Evolutionary conservation across 2,113 vertebrate species (phyloP), one percentile per base, ranked within the genome.

Genomic region (Romanogobio albipinnatus): DNA sequence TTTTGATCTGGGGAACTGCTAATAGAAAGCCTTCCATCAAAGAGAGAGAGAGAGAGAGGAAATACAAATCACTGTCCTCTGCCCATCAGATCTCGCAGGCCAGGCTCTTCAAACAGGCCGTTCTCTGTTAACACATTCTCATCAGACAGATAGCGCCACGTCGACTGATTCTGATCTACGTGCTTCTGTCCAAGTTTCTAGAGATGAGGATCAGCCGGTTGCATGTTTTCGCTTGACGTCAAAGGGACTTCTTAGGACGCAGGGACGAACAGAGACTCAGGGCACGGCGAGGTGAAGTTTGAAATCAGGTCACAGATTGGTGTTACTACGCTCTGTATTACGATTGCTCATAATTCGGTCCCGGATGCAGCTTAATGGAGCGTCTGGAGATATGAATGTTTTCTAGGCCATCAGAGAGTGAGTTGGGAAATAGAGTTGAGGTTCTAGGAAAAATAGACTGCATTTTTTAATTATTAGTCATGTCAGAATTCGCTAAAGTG

Each of bases 21-120:
- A 90, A 91, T 91, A 91, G 92, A 92, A 93, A 94, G 92, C 91
- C 90, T 91, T 92, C 90, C 89, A 91, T 92, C 68, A 87, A 90
- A 73, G 70, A 91, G 91, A 73, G 88, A 91, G 91, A 88, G 90
- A n/a, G n/a, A n/a, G n/a, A n/a, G n/a, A 88, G 88, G 89, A 93
- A 93, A 93, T 93, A 90, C 92, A 93, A 93, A 94, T 93, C 89
- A 90, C 85, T 51, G 87, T 78, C 75, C 74, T 86, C 92, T 90
- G 88, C 91, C 91, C 92, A 91, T 91, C 89, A 87, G 87, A 89
- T 92, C 87, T 90, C 87, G 92, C 89, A 91, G 89, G 89, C 83
- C 86, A 80, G 85, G 80, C 87, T 91, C 89, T 92, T 91, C 83
- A 92, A 92, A 93, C 85, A 88, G 73, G 47, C 66, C 84, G 70